Evolutionary conservation across 2,797 vertebrate genomes (phyloP), one percentile per base, ranked within the genome.

Genomic region (Chloroceryle amazona): DNA sequence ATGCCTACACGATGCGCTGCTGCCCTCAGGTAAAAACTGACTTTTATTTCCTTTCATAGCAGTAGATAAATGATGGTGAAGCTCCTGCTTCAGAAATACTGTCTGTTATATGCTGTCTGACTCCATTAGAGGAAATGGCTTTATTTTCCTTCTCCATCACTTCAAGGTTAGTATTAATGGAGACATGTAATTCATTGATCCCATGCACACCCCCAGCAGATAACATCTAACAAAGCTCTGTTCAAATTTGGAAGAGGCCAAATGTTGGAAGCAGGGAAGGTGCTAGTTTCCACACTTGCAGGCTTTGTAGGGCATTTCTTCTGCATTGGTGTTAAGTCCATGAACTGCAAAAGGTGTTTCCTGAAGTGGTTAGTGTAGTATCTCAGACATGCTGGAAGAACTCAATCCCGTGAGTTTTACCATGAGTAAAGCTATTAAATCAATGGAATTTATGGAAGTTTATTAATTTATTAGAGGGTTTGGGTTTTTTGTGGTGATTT

Each of bases 1-100:
- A 99, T 2, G 99, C 99, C 0, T 99, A 99, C 88, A 99, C 99
- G 16, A 98, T 99, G 98, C 99, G 99, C 63, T 99, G 99, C 96
- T 99, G 99, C 95, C 99, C 99, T 93, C 99, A 99, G 99, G 99
- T 99, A 98, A 97, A 84, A 79, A n/a, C 13, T 54, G 22, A 25
- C 46, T 81, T 82, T 72, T 39, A 14, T 44, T 67, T 87, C 21
- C 60, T 66, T 67, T 78, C 3, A 1, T 20, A 63, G 35, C 5
- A 46, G 23, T 3, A 71, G 29, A 29, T 16, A 65, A 55, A 66
- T 19, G 4, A 73, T 39, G 16, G 11, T 23, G 41, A 89, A 51
- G 21, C 61, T 54, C 33, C 26, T 26, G 16, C 31, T 10, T 62
- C 63, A 83, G 44, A 71, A 92, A 26, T 51, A 31, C 6, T 11